A percentile compares a stretch with the other conserved stretches of the same genome.
Conservation (phyloP, 2,113 vertebrate species). For the Tamias sibiricus region DNA sequence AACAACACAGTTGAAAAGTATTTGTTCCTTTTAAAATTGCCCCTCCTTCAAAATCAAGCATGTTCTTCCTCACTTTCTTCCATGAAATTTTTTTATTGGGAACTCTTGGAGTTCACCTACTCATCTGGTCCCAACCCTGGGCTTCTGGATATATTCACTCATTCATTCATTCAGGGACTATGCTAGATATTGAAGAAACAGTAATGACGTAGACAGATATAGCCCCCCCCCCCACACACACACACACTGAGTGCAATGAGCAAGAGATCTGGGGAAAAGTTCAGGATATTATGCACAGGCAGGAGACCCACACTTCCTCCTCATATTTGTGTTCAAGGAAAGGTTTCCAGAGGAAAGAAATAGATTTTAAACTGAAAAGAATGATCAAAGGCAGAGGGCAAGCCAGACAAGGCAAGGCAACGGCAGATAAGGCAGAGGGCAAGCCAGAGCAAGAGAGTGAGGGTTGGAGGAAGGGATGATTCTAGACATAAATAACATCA, state of each 20-base stretch:
- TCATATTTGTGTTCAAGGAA: background rate
- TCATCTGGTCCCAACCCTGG: background rate
- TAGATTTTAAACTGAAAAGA: background rate
- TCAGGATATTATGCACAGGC: background rate
- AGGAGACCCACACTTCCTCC: background rate
- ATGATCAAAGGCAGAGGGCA: background rate
- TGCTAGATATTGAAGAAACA: background rate
- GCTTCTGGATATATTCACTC: background rate
- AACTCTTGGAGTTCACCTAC: background rate
- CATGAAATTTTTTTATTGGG: background rate
- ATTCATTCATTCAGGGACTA: background rate
- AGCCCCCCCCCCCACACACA: background rate
- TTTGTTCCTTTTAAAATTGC: background rate
- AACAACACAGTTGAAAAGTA: background rate
- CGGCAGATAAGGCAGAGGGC: too few species aligned
- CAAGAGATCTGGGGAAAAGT: background rate
- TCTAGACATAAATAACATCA: background rate
- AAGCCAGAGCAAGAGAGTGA: background rate
- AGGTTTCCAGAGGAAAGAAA: background rate
- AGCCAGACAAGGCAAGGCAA: background rate
- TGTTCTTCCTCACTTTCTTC: slow-evolving; percentile 23
- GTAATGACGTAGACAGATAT: background rate
- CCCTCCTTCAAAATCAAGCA: background rate
- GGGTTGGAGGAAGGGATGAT: background rate
- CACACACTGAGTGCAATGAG: background rate